phyloP scores from a whole-genome alignment of 2,113 vertebrate genomes.

The Rhinogobius similis region DNA sequence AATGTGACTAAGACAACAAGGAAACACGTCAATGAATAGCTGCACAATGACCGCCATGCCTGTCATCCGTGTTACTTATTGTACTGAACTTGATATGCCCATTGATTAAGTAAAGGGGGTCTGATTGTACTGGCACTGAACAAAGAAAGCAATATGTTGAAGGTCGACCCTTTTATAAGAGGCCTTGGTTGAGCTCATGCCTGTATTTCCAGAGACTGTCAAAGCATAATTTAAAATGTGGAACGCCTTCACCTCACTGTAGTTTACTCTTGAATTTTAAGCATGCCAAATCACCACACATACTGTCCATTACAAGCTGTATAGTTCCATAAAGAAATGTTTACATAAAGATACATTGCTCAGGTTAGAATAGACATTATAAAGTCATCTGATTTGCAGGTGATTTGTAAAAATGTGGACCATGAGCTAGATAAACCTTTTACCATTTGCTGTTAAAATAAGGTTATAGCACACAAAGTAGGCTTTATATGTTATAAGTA shows the following conservation, averaged over 20 bases:
- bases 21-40: conserved; percentile 16
- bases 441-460: conserved; percentile 59
- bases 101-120: conserved; percentile 22
- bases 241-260: conserved; percentile 18
- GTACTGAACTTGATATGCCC: conserved; percentile 25
- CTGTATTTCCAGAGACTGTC: conserved; percentile 24
- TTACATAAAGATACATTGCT: conserved; percentile 73
- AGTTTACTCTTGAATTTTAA: conserved; percentile 43
- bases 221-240: conserved; percentile 20
- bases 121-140: conserved; percentile 47
- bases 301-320: conserved; percentile 53
- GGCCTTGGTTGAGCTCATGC: conserved; percentile 7
- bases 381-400: conserved; percentile 30
- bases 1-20: conserved; percentile 19
- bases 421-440: conserved; percentile 45
- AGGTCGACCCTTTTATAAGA: conserved; percentile 18
- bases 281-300: conserved; percentile 55
- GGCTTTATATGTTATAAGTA: conserved; percentile 37
- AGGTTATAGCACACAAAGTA: conserved; percentile 56
- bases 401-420: conserved; percentile 56
- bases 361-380: conserved; percentile 68
- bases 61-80: conserved; percentile 20
- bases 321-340: conserved; percentile 70
- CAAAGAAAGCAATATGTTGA: conserved; percentile 64
- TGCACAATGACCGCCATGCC: conserved; percentile 41